Conservation (phyloP, 2,797 vertebrate species). For the Gadopsis marmoratus region DNA sequence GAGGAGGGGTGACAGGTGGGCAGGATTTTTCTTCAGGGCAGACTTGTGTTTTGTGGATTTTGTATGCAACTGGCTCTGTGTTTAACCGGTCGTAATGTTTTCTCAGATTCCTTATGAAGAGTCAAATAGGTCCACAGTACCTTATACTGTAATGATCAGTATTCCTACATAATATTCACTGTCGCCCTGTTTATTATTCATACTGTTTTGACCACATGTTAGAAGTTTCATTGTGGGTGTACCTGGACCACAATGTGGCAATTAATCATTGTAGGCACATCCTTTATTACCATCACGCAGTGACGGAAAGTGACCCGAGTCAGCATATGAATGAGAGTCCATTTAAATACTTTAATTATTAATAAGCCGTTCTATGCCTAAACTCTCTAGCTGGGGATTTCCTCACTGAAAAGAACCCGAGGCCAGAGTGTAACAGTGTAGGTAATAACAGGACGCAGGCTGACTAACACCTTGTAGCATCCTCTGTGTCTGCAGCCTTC, state of each 20-base stretch:
- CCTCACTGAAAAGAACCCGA: conserved; percentile 42
- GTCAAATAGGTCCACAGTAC: background rate
- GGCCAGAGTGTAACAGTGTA: conserved; percentile 33
- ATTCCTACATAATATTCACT: conserved; percentile 36
- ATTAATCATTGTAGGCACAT: conserved; percentile 77
- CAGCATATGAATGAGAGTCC: conserved; percentile 65
- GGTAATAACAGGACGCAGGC: conserved; percentile 45
- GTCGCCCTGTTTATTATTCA: conserved; percentile 68
- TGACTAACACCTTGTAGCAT: conserved; percentile 16
- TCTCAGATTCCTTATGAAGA: conserved; percentile 3
- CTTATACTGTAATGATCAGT: conserved; percentile 28
- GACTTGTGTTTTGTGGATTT: background rate
- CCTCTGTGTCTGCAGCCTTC: conserved; percentile 30
- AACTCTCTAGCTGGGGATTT: conserved; percentile 55
- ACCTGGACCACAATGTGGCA: conserved; percentile 59
- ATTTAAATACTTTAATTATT: conserved; percentile 79
- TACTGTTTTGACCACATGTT: conserved; percentile 62
- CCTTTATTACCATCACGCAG: conserved; percentile 68
- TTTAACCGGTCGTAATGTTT: conserved; percentile 10
- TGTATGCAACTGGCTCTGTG: background rate
- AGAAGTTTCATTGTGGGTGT: conserved; percentile 48
- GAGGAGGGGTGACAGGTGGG: conserved; percentile 10
- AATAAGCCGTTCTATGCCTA: conserved; percentile 56
- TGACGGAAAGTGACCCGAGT: conserved; percentile 62
- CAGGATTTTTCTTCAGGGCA: background rate